phyloP scores from a whole-genome alignment of 2,888 invertebrate genomes.

The Limenitis camilla region DNA sequence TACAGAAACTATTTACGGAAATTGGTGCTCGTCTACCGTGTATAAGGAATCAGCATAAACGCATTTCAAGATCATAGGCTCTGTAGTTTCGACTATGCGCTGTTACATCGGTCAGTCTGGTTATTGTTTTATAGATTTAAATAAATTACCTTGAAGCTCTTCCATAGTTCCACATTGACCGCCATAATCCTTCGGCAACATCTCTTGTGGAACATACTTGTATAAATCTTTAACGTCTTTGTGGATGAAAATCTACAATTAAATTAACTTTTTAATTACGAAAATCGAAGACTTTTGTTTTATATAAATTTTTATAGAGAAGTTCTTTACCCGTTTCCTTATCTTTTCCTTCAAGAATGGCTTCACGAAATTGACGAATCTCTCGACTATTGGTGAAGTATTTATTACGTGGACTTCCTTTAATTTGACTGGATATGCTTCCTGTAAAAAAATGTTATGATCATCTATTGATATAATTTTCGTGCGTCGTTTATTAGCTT shows the following conservation, averaged over 20 bases:
- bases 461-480: no score
- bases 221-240: slow-evolving; percentile 83
- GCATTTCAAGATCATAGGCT: no score
- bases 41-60: no score
- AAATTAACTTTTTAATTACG: neutral
- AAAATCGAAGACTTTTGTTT: neutral
- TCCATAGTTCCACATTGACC: slow-evolving; percentile 82
- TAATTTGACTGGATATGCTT: slow-evolving; percentile 85
- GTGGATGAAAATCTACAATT: slow-evolving; percentile 81
- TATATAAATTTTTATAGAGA: neutral
- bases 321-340: slow-evolving; percentile 74
- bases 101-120: neutral
- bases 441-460: slow-evolving; percentile 40
- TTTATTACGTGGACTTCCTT: slow-evolving; percentile 91
- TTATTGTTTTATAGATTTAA: neutral
- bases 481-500: no score
- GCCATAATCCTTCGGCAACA: slow-evolving; percentile 88
- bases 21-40: no score
- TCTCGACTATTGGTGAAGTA: slow-evolving; percentile 86
- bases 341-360: slow-evolving; percentile 92
- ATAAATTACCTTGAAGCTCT: slow-evolving; percentile 77
- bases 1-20: no score
- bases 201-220: slow-evolving; percentile 83
- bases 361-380: slow-evolving; percentile 87
- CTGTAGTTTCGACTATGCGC: no score